Conservation (phyloP, 2,888 invertebrate genomes). For the Arrhopalites spinosus region DNA sequence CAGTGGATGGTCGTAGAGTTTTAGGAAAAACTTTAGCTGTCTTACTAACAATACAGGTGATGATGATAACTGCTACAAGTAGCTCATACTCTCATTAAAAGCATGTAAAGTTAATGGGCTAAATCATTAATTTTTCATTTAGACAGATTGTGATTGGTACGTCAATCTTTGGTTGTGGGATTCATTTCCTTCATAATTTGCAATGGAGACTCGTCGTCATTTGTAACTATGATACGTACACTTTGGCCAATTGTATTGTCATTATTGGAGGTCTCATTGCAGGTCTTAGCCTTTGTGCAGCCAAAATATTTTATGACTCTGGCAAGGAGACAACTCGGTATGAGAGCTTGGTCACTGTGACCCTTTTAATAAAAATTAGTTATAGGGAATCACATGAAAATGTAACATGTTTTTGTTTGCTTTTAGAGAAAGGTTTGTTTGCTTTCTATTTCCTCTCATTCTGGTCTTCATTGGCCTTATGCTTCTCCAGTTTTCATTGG, state of each 20-base stretch:
- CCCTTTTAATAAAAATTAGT: background rate
- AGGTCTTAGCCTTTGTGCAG: background rate
- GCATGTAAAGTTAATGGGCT: background rate
- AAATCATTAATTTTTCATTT: background rate
- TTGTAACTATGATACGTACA: background rate
- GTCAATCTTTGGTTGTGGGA: conserved; percentile 1
- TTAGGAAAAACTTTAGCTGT: conserved; percentile 6
- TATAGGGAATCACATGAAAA: background rate
- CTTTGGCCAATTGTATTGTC: background rate
- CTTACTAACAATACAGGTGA: conserved; percentile 12
- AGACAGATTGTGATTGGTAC: background rate
- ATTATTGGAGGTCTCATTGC: background rate
- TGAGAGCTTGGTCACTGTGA: too few species aligned
- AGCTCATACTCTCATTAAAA: background rate
- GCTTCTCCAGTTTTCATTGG: background rate
- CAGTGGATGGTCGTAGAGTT: background rate
- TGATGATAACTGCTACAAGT: background rate
- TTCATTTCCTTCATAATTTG: conserved; percentile 17
- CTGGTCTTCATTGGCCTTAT: background rate
- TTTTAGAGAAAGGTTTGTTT: background rate
- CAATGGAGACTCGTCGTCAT: conserved; percentile 18
- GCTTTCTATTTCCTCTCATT: background rate
- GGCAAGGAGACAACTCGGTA: conserved; percentile 25
- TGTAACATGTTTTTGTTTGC: background rate
- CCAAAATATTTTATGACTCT: conserved; percentile 32